Evolutionary conservation across 2,888 invertebrate genomes (phyloP).

Genomic region (Cactoblastis cactorum): DNA sequence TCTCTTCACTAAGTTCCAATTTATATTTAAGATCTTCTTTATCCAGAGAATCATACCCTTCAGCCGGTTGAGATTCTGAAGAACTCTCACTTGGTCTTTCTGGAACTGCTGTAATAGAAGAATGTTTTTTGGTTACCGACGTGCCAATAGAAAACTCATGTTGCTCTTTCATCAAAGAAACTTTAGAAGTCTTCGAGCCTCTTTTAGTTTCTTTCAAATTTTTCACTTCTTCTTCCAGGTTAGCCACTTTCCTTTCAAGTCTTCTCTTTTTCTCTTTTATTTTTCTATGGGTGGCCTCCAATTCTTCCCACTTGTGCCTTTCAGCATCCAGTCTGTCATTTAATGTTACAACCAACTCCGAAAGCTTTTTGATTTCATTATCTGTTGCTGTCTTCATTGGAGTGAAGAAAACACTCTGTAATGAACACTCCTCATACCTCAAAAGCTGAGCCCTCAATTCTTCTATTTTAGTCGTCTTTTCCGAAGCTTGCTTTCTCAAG

Average conservation of each 20-base stretch:
- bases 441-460: constrained; percentile 64
- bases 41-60: constrained; percentile 47
- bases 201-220: constrained; percentile 43
- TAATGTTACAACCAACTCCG: constrained; percentile 78
- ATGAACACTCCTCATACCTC: constrained; percentile 67
- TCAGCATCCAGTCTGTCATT: constrained; percentile 80
- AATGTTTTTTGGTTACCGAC: constrained; percentile 40
- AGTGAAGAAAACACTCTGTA: constrained; percentile 71
- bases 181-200: constrained; percentile 48
- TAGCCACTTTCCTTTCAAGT: constrained; percentile 46
- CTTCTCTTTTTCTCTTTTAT: constrained; percentile 73
- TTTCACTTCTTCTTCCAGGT: constrained; percentile 49
- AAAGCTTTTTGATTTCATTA: constrained; percentile 79
- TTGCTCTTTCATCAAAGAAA: constrained; percentile 40
- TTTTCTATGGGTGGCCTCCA: constrained; percentile 77
- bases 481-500: constrained; percentile 61
- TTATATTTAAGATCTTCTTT: constrained; percentile 65
- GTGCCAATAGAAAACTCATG: constrained; percentile 28
- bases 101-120: constrained; percentile 38
- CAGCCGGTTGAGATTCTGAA: constrained; percentile 41
- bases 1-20: constrained; percentile 82
- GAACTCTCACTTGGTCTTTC: constrained; percentile 50
- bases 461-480: constrained; percentile 68
- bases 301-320: constrained; percentile 77
- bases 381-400: constrained; percentile 80